Evolutionary conservation across 2,888 invertebrate species (phyloP).

Genomic region (Isotomurus palustris): DNA sequence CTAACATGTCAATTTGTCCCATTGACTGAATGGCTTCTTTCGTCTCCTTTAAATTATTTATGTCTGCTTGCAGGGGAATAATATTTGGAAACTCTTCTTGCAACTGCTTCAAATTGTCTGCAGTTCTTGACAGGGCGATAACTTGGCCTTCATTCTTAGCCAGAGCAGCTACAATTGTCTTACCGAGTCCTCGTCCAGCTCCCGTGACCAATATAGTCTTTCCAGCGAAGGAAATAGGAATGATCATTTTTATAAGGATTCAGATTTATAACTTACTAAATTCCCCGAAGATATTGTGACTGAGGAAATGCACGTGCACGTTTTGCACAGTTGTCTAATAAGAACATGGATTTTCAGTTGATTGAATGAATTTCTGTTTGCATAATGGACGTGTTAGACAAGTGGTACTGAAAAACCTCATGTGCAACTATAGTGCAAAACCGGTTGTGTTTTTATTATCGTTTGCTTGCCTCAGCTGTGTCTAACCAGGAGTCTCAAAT

Average conservation of each 20-base stretch:
- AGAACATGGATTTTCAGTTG: too few species aligned
- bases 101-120: constrained; percentile 31
- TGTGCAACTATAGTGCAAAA: too few species aligned
- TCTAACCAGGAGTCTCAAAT: too few species aligned
- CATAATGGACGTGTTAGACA: too few species aligned
- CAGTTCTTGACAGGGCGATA: constrained; percentile 7
- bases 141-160: constrained; percentile 7
- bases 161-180: constrained; percentile 1
- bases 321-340: too few species aligned
- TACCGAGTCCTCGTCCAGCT: constrained; percentile 13
- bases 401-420: too few species aligned
- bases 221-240: constrained; percentile 1
- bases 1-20: constrained; percentile 52
- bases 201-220: background rate
- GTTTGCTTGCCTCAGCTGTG: too few species aligned
- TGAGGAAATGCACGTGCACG: too few species aligned
- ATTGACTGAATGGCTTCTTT: constrained; percentile 48
- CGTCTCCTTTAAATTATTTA: constrained; percentile 52
- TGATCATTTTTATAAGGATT: constrained; percentile 12
- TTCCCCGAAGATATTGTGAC: too few species aligned
- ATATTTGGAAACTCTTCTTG: constrained; percentile 46
- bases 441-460: too few species aligned
- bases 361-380: too few species aligned
- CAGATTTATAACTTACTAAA: too few species aligned
- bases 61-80: constrained; percentile 50